Percentiles rank a stretch among this genome's conserved stretches.
Conservation (phyloP, 2,888 invertebrate species). For the Caenorhabditis angaria region DNA sequence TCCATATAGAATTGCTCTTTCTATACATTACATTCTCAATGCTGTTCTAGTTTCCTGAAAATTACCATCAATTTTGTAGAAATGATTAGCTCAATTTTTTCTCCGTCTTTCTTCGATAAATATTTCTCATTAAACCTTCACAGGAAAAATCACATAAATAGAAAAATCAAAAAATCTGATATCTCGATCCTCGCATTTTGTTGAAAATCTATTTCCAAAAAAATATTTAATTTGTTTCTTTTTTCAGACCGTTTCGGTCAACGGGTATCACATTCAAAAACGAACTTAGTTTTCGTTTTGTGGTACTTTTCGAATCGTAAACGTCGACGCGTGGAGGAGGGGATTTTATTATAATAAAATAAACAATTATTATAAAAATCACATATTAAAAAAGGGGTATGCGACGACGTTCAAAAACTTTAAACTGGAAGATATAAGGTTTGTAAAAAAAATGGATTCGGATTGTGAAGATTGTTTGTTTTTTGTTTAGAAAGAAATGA, state of each 20-base stretch:
- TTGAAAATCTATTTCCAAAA: too few relatives aligned
- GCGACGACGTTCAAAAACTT: background rate
- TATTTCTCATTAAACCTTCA: too few relatives aligned
- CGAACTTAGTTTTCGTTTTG: background rate
- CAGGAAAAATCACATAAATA: too few relatives aligned
- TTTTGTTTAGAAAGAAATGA: background rate
- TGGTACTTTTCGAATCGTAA: background rate
- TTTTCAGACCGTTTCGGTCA: slow-evolving; percentile 6
- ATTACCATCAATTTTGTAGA: too few relatives aligned
- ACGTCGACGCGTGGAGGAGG: slow-evolving; percentile 7
- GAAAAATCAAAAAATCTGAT: too few relatives aligned
- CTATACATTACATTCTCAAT: too few relatives aligned
- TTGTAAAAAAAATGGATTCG: background rate
- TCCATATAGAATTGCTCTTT: too few relatives aligned
- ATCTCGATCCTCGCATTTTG: too few relatives aligned
- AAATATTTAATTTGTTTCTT: background rate
- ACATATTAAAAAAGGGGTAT: background rate
- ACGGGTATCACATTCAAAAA: slow-evolving; percentile 9
- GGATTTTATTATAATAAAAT: background rate
- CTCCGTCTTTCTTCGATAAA: too few relatives aligned
- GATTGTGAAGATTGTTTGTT: background rate
- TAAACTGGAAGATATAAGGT: background rate
- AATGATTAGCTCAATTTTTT: too few relatives aligned
- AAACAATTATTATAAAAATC: background rate
- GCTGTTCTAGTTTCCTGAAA: too few relatives aligned